phyloP scores from a whole-genome alignment of 1,140 invertebrate genomes.

The Prorops nasuta region DNA sequence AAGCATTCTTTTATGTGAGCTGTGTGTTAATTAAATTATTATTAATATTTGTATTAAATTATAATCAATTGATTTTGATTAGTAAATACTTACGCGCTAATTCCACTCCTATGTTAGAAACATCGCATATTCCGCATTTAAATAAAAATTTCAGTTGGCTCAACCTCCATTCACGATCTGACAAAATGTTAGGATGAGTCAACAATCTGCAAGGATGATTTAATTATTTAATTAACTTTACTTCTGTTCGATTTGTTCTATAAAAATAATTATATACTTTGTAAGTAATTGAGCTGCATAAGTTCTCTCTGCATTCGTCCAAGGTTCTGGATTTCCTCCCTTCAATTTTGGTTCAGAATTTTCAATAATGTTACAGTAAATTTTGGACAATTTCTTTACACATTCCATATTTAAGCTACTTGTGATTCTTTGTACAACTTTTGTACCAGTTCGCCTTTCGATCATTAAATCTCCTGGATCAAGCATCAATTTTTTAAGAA shows the following conservation, averaged over 20 bases:
- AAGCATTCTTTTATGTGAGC: constrained; percentile 63
- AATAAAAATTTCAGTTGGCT: constrained; percentile 66
- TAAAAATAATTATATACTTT: constrained; percentile 24
- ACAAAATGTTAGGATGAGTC: constrained; percentile 60
- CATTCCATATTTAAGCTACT: constrained; percentile 60
- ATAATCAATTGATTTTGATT: constrained; percentile 12
- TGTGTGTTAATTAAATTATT: constrained; percentile 15
- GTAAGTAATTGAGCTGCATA: constrained; percentile 66
- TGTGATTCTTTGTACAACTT: constrained; percentile 63
- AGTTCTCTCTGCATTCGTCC: constrained; percentile 67
- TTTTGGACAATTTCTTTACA: constrained; percentile 62
- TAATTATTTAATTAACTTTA: too few species aligned
- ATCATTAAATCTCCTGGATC: constrained; percentile 69
- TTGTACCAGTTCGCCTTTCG: constrained; percentile 67
- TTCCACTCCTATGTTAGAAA: constrained; percentile 59
- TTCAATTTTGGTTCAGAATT: constrained; percentile 54
- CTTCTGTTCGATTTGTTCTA: neutral
- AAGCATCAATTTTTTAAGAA: constrained; percentile 65
- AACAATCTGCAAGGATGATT: constrained; percentile 59
- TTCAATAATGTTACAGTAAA: constrained; percentile 61
- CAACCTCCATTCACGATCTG: constrained; percentile 65
- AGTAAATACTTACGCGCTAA: constrained; percentile 56
- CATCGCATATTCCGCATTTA: constrained; percentile 64
- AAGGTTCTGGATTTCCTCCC: constrained; percentile 54
- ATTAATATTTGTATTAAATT: neutral